phyloP scores from a whole-genome alignment of 2,888 invertebrate genomes.

The Piscicola geometra region DNA sequence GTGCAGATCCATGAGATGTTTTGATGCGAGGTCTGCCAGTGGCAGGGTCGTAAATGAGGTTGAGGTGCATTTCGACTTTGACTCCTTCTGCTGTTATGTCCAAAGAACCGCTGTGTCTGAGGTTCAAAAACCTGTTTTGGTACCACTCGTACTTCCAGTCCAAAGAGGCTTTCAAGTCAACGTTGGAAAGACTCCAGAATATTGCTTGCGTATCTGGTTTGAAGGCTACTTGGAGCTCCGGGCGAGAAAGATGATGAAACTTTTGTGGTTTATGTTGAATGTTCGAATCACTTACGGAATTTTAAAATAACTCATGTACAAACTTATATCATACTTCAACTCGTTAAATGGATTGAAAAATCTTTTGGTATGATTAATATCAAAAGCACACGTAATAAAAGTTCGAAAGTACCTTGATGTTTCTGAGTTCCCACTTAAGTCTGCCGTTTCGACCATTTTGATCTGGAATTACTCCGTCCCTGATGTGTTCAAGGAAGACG shows the following conservation, averaged over 20 bases:
- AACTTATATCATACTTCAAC: too few relatives aligned
- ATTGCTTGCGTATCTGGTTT: neutral
- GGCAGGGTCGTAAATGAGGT: neutral
- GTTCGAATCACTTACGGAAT: too few relatives aligned
- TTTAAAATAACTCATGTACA: too few relatives aligned
- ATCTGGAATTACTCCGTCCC: neutral
- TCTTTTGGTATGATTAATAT: constrained; percentile 4
- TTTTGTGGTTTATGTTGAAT: too few relatives aligned
- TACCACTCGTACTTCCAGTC: constrained; percentile 9
- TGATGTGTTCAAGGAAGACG: neutral
- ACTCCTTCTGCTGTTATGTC: neutral
- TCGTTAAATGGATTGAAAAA: neutral
- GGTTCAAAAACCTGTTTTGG: constrained; percentile 9
- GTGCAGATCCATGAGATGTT: constrained; percentile 23
- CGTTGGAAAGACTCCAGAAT: neutral
- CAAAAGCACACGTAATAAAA: too few relatives aligned
- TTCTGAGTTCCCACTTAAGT: constrained; percentile 26
- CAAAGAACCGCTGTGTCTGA: neutral
- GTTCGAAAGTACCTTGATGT: constrained; percentile 29
- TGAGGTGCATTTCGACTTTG: neutral
- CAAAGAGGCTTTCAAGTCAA: neutral
- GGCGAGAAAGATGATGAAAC: too few relatives aligned
- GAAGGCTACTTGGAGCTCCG: neutral
- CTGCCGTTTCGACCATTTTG: neutral
- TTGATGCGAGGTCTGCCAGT: constrained; percentile 17